phyloP scores from a whole-genome alignment of 2,113 vertebrate species.

The Ceyx cyanopectus region DNA sequence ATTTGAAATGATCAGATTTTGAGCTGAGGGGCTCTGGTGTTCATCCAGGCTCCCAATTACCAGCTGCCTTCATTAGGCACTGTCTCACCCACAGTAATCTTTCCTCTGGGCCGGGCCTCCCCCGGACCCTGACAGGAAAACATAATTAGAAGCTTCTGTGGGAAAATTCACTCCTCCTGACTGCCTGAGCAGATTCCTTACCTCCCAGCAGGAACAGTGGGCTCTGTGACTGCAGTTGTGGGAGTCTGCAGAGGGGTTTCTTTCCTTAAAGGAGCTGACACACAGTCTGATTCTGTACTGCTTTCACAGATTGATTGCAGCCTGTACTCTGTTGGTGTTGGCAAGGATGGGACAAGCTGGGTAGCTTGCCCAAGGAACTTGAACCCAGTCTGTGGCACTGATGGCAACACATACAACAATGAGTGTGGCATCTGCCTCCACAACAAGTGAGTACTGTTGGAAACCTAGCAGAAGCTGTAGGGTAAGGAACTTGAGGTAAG shows the following conservation, averaged over 20 bases:
- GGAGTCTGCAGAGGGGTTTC: not conserved
- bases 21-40: not conserved
- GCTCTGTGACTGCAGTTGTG: fast-evolving
- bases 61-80: not conserved
- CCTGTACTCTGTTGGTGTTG: fast-evolving
- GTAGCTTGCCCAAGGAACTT: not conserved
- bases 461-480: not conserved
- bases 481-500: not conserved
- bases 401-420: not conserved
- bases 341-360: not conserved
- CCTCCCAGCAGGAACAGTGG: not conserved
- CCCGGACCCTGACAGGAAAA: not conserved
- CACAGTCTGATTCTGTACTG: not conserved
- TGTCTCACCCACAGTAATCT: not conserved
- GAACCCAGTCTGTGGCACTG: conserved; percentile 14
- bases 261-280: fast-evolving
- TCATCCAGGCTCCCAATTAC: conserved; percentile 9
- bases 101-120: not conserved
- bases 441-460: not conserved
- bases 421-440: conserved; percentile 47
- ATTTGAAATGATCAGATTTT: not conserved
- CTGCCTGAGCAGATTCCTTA: not conserved
- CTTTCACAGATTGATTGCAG: conserved; percentile 39
- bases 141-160: not conserved
- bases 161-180: not conserved